Evolutionary conservation across 2,888 invertebrate species (phyloP).

Genomic region (Drosophila longiperda): DNA sequence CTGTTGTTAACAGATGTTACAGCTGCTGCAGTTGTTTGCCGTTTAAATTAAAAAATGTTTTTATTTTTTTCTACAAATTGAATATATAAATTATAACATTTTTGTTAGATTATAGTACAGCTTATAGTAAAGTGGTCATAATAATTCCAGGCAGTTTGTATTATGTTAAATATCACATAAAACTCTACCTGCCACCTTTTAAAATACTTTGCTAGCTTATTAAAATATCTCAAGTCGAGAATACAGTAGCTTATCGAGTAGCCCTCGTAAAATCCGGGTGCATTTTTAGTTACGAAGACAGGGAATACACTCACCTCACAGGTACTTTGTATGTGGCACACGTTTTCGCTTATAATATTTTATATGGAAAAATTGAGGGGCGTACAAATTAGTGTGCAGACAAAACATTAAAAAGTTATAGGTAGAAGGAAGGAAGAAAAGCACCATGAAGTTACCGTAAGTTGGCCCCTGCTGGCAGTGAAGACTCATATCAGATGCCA

Average conservation of each 20-base stretch:
- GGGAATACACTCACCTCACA: constrained; percentile 12
- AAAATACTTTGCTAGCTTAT: constrained; percentile 2
- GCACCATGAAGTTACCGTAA: constrained; percentile 57
- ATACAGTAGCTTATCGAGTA: constrained; percentile 6
- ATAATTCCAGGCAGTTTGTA: not conserved
- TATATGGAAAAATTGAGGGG: constrained; percentile 72
- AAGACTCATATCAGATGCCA: constrained; percentile 12
- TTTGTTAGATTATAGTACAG: not conserved
- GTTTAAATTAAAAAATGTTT: not conserved
- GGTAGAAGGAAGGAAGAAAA: constrained; percentile 1
- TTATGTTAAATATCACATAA: not conserved
- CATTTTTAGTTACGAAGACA: constrained; percentile 61
- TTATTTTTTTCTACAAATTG: not conserved
- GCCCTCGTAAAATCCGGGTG: constrained; percentile 22
- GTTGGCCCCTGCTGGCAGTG: constrained; percentile 14
- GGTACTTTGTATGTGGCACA: constrained; percentile 69
- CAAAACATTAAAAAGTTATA: constrained; percentile 13
- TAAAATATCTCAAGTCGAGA: constrained; percentile 26
- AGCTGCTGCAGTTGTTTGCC: constrained; percentile 7
- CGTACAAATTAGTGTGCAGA: constrained; percentile 66
- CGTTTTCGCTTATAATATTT: constrained; percentile 66
- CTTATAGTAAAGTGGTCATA: not conserved
- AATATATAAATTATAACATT: not conserved
- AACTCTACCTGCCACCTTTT: not conserved
- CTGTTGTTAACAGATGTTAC: constrained; percentile 31